Evolutionary conservation across 2,113 vertebrate species (phyloP), one percentile per base, ranked within the genome.

Genomic region (Gymnogyps californianus): DNA sequence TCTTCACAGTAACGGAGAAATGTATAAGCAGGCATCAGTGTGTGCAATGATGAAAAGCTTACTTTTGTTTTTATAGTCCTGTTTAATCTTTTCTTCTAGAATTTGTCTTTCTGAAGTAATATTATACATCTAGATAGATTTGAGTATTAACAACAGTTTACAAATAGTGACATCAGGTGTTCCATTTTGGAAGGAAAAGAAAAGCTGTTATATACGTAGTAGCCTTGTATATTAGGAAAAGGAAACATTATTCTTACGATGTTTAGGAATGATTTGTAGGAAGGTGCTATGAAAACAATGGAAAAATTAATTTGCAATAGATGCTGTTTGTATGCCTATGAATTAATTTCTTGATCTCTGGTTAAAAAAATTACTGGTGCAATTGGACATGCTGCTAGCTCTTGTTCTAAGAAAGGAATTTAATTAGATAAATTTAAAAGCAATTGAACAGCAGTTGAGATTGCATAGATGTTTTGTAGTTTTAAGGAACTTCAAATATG

Each of bases 61-160:
- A 71, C 81, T 93, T 94, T 97, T 92, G 74, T 70, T 92, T 96
- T 95, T 94, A 16, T 77, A 87, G 93, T 91, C 71, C 82, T 95
- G 76, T 94, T 96, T 89, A 92, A 91, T 74, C 20, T 91, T 77
- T 67, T 91, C 89, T 62, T 71, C 70, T 67, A 83, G 78, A 96
- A 84, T 92, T 97, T 95, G 81, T 96, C 89, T 88, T 97, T 94
- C 85, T 95, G 66, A 95, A 93, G 80, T 89, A 78, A 59, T 91
- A 67, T 85, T 97, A 38, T 54, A 62, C 36, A n/a, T 96, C 72
- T 96, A 78, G 96, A 87, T 89, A 88, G 71, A 83, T 93, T 94
- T 77, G 79, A 86, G 46, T 85, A 69, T 82, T 94, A 90, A 12
- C 42, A 76, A 31, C 52, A 92, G 71, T 92, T 78, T 87, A 77